phyloP scores from a whole-genome alignment of 1,140 invertebrate species.

The Babylonia areolata region DNA sequence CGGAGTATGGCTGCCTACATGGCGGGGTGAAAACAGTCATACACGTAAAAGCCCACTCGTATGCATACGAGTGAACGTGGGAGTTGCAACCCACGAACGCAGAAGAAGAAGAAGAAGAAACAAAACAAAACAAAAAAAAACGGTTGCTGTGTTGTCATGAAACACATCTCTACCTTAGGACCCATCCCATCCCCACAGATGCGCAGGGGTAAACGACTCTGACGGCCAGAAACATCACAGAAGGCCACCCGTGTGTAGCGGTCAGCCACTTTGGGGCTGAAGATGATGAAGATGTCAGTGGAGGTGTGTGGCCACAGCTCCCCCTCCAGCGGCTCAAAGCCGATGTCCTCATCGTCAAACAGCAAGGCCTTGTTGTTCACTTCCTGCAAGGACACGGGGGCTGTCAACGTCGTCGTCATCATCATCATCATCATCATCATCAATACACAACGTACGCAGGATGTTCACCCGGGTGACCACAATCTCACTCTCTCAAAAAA shows the following conservation, averaged over 20 bases:
- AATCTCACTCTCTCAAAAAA: too few species aligned
- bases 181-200: conserved; percentile 74
- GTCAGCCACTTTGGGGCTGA: conserved; percentile 73
- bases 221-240: conserved; percentile 75
- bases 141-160: too few species aligned
- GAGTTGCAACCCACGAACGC: too few species aligned
- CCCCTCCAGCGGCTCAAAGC: conserved; percentile 74
- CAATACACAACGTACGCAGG: too few species aligned
- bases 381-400: conserved; percentile 56
- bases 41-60: too few species aligned
- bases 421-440: neutral
- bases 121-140: too few species aligned
- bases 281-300: conserved; percentile 71
- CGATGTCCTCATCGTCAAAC: conserved; percentile 74
- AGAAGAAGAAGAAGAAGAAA: too few species aligned
- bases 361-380: conserved; percentile 68
- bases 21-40: too few species aligned
- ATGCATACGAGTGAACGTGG: too few species aligned
- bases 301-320: conserved; percentile 76
- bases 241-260: conserved; percentile 71
- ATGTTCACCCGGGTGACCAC: too few species aligned
- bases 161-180: conserved; percentile 55
- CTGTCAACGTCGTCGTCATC: neutral
- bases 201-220: conserved; percentile 72
- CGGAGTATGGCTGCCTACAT: too few species aligned